A percentile compares a stretch with the other conserved stretches of the same genome.
phyloP scores from a whole-genome alignment of 2,797 vertebrate species.

The Acrocephalus scirpaceus region DNA sequence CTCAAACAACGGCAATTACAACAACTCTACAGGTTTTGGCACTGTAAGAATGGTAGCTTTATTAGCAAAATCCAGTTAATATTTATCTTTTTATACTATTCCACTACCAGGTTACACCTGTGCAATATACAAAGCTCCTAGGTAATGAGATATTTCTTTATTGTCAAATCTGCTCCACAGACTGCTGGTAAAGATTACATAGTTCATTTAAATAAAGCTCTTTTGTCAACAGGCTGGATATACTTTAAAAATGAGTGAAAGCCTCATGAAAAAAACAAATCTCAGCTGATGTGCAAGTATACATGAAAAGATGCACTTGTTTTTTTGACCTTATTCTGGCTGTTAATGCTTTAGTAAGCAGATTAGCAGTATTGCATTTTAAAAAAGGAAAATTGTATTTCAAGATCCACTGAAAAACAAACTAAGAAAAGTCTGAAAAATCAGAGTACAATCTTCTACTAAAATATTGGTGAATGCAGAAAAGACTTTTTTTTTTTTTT shows the following conservation, averaged over 20 bases:
- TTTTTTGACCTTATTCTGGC: conserved; percentile 46
- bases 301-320: conserved; percentile 44
- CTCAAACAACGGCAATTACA: conserved; percentile 76
- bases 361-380: conserved; percentile 30
- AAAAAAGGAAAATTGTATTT: conserved; percentile 13
- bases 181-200: conserved; percentile 71
- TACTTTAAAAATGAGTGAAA: conserved; percentile 63
- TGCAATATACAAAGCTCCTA: conserved; percentile 63
- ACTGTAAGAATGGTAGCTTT: conserved; percentile 56
- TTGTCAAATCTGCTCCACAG: conserved; percentile 68
- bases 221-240: conserved; percentile 61
- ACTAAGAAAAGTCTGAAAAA: conserved; percentile 2
- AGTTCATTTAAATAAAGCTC: conserved; percentile 71
- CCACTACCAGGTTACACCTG: conserved; percentile 47
- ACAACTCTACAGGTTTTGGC: conserved; percentile 61
- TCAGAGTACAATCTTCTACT: background rate
- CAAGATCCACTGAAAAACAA: conserved; percentile 43
- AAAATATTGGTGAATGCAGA: background rate
- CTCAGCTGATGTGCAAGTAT: conserved; percentile 45
- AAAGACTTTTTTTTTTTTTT: background rate
- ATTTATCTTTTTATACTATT: conserved; percentile 68
- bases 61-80: conserved; percentile 71
- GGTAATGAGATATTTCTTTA: conserved; percentile 74
- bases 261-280: conserved; percentile 32
- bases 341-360: conserved; percentile 56